phyloP scores from a whole-genome alignment of 2,113 vertebrate species.

The Oncorhynchus kisutch region DNA sequence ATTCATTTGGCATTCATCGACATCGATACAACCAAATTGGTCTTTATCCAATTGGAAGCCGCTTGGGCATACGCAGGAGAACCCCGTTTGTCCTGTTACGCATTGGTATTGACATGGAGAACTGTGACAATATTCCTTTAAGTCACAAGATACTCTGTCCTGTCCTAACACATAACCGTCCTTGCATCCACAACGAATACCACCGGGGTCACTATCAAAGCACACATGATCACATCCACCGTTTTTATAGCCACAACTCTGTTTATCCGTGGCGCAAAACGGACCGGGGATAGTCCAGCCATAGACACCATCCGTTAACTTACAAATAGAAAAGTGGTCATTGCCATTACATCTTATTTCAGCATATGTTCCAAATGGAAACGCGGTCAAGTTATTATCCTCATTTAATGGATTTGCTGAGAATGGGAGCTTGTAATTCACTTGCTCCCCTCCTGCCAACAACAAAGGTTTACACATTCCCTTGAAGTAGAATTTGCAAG shows the following conservation, averaged over 20 bases:
- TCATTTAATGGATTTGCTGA: slow-evolving; percentile 29
- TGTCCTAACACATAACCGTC: slow-evolving; percentile 56
- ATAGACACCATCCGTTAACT: neutral
- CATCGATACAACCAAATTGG: slow-evolving; percentile 61
- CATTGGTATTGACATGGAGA: slow-evolving; percentile 61
- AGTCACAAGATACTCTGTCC: slow-evolving; percentile 55
- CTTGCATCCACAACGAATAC: slow-evolving; percentile 56
- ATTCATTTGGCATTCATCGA: slow-evolving; percentile 60
- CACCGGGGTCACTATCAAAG: neutral
- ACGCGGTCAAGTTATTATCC: slow-evolving; percentile 26
- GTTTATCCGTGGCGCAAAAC: slow-evolving; percentile 50
- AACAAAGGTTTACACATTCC: slow-evolving; percentile 71
- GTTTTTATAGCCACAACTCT: slow-evolving; percentile 49
- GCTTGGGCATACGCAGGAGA: slow-evolving; percentile 56
- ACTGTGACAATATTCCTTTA: slow-evolving; percentile 41
- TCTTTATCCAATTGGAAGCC: slow-evolving; percentile 62
- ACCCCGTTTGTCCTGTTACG: slow-evolving; percentile 19
- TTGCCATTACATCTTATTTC: slow-evolving; percentile 40
- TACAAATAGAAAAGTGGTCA: slow-evolving; percentile 11
- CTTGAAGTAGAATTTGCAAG: slow-evolving; percentile 68
- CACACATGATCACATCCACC: slow-evolving; percentile 70
- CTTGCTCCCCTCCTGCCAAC: slow-evolving; percentile 42
- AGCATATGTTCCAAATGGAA: slow-evolving; percentile 64
- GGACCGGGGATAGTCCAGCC: slow-evolving; percentile 58
- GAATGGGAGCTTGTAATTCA: slow-evolving; percentile 65